Evolutionary conservation across 1,140 invertebrate species (phyloP), one percentile per base, ranked within the genome.

Genomic region (Spodoptera frugiperda): DNA sequence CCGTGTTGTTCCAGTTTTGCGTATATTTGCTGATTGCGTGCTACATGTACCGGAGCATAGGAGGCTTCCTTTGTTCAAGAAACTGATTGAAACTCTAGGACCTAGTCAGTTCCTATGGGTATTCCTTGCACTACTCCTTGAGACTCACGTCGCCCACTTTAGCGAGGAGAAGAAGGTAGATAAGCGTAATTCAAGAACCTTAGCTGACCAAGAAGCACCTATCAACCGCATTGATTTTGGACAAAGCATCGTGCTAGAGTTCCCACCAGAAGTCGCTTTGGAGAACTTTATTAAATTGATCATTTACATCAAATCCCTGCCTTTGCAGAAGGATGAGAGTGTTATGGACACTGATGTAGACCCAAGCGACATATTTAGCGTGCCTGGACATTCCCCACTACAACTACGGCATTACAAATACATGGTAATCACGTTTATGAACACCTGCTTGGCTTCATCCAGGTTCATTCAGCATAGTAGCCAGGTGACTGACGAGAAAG

Each of bases 41-140:
- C 95, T 97, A 1, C 98, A 99, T 92, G 97, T 99, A 57, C 98
- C 98, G 0, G 96, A 97, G 83, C 98, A 99, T 93, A 95, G 98
- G 51, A 94, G 98, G 49, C 90, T 97, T 33, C 96, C 97, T 0
- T 89, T 99, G 0, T 98, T 98, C 79, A 95, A 95, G 4, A 97
- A 98, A 78, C 91, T 99, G 0, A 90, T 99, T 4, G 94, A 96
- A 44, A 96, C 97, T 1, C 90, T 99, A 0, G 95, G 96, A 46
- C 93, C 95, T 0, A 94, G 96, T 39, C 93, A 96, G 44, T 96
- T 97, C 89, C 93, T 99, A 0, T 97, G 98, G 96, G 93, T 97
- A 8, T 97, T 97, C 84, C 93, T 97, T n/a, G 93, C 96, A 54
- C 86, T 98, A 5, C 92, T 96, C 6, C 95, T 97, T 30, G 97